Evolutionary conservation across 2,888 invertebrate genomes (phyloP).

Genomic region (Scaptodrosophila latifasciaeformis): DNA sequence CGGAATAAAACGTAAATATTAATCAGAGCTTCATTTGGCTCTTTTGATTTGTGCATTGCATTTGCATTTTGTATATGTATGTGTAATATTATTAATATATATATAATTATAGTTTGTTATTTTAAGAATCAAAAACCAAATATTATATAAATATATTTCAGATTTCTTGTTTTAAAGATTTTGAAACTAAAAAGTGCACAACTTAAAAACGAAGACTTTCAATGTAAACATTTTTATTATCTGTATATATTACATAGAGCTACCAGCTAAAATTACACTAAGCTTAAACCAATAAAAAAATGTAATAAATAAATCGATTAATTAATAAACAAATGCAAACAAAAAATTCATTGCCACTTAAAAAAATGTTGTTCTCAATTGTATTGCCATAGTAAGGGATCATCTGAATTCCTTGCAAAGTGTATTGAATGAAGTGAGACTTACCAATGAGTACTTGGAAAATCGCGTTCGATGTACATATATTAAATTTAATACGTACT

Average conservation of each 20-base stretch:
- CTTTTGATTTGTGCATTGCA: neutral
- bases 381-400: too few species aligned
- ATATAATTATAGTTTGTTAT: conserved; percentile 27
- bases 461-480: too few species aligned
- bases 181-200: conserved; percentile 46
- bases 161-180: conserved; percentile 31
- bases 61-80: conserved; percentile 8
- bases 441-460: too few species aligned
- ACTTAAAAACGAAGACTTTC: conserved; percentile 49
- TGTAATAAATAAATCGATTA: conserved; percentile 36
- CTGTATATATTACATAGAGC: conserved; percentile 43
- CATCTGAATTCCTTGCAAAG: too few species aligned
- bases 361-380: too few species aligned
- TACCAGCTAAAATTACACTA: too few species aligned
- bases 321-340: conserved; percentile 30
- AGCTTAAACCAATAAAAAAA: conserved; percentile 28
- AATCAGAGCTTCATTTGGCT: too few species aligned
- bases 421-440: too few species aligned
- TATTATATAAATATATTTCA: conserved; percentile 10
- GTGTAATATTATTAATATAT: conserved; percentile 19
- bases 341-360: too few species aligned
- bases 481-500: too few species aligned
- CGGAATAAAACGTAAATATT: too few species aligned
- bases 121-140: conserved; percentile 7
- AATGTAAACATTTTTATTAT: conserved; percentile 47